A percentile compares a stretch with the other conserved stretches of the same genome.
Evolutionary conservation across 2,888 invertebrate species (phyloP).

Genomic region (Andrena camellia): DNA sequence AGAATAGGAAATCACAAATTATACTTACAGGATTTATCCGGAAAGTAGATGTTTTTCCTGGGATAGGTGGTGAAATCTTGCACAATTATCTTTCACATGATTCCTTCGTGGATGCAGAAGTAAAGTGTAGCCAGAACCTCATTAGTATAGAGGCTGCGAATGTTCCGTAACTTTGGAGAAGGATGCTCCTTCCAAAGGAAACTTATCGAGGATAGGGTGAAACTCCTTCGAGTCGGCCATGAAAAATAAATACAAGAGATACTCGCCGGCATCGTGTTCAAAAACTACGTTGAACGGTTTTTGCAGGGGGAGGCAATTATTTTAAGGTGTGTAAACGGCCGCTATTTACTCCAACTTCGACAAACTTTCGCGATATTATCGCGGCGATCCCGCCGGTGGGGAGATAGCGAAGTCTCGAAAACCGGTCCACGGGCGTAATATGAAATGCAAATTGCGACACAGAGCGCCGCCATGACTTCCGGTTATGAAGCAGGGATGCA

Average conservation of each 20-base stretch:
- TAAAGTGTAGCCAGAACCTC: background rate
- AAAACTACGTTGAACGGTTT: slow-evolving; percentile 44
- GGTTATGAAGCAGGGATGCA: slow-evolving; percentile 44
- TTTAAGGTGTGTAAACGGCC: slow-evolving; percentile 39
- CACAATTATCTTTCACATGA: no score
- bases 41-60: no score
- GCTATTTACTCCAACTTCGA: slow-evolving; percentile 35
- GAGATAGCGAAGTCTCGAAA: slow-evolving; percentile 45
- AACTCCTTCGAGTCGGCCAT: background rate
- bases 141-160: background rate
- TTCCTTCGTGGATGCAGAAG: no score
- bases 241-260: background rate
- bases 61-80: no score
- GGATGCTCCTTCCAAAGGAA: background rate
- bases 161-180: background rate
- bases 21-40: no score
- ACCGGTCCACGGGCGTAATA: slow-evolving; percentile 36
- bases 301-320: slow-evolving; percentile 17
- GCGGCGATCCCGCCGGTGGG: slow-evolving; percentile 50
- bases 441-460: slow-evolving; percentile 35
- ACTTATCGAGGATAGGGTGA: background rate
- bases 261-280: background rate
- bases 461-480: slow-evolving; percentile 42
- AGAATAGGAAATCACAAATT: no score
- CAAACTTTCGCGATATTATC: slow-evolving; percentile 57